Conservation (phyloP, 1,140 invertebrate species). For the Drosophila ohnishii region DNA sequence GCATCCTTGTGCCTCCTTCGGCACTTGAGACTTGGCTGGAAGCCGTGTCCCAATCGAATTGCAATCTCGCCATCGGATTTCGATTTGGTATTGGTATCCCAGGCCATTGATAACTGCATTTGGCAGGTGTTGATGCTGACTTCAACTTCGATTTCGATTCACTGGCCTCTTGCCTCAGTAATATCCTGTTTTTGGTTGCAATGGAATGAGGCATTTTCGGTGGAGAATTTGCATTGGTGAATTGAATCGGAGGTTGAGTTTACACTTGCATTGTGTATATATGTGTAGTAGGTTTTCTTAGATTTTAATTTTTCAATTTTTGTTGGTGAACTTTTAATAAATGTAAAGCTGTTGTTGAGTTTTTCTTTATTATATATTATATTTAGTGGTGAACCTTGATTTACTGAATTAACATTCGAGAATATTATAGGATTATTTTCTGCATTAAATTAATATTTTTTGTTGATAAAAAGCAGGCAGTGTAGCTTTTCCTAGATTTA, state of each 20-base stretch:
- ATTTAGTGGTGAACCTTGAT: no score
- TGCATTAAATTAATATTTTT: no score
- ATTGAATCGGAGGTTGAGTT: background rate
- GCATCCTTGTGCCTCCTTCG: constrained; percentile 5
- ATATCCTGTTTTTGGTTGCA: constrained; percentile 6
- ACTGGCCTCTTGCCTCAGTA: constrained; percentile 12
- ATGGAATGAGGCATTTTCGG: background rate
- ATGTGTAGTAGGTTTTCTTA: background rate
- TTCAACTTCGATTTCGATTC: background rate
- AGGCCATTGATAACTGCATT: constrained; percentile 9
- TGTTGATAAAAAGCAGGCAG: no score
- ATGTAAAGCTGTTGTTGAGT: background rate
- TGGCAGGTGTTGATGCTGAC: constrained; percentile 35
- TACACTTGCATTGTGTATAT: background rate
- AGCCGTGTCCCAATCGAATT: background rate
- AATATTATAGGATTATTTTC: no score
- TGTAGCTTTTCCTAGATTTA: no score
- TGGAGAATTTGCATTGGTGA: background rate
- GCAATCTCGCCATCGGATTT: background rate
- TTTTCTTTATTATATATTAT: no score
- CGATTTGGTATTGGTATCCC: constrained; percentile 11
- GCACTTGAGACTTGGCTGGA: no score
- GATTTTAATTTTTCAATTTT: background rate
- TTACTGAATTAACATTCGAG: no score
- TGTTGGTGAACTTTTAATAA: background rate